Conservation (phyloP, 2,113 vertebrate genomes). For the Isurus oxyrinchus region DNA sequence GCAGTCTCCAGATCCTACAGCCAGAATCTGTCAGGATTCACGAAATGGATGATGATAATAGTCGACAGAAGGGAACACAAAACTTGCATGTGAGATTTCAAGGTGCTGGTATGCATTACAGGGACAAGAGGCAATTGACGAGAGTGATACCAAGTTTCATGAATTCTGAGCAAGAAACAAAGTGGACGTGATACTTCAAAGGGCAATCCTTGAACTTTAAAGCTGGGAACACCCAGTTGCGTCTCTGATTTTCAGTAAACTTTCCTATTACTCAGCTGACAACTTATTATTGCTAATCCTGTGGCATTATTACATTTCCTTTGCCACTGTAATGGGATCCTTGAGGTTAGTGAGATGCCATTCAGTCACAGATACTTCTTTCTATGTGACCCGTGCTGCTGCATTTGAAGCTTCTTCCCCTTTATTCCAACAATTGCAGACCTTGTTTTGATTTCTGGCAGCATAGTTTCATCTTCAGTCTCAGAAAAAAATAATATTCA, state of each 20-base stretch:
- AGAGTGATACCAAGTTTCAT: neutral
- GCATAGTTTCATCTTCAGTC: neutral
- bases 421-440: neutral
- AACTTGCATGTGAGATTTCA: neutral
- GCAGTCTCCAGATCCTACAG: neutral
- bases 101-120: neutral
- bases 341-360: neutral
- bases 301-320: neutral
- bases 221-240: neutral
- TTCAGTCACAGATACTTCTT: neutral
- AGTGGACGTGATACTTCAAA: neutral
- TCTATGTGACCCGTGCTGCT: neutral
- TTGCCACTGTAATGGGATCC: neutral
- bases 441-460: neutral
- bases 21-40: neutral
- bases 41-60: neutral
- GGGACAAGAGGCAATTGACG: neutral
- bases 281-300: neutral
- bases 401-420: neutral
- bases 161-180: neutral
- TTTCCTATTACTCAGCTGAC: neutral
- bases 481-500: neutral
- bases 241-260: neutral
- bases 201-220: neutral
- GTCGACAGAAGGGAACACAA: neutral